Evolutionary conservation across 2,113 vertebrate species (phyloP).

Genomic region (Telmatochromis sp.): DNA sequence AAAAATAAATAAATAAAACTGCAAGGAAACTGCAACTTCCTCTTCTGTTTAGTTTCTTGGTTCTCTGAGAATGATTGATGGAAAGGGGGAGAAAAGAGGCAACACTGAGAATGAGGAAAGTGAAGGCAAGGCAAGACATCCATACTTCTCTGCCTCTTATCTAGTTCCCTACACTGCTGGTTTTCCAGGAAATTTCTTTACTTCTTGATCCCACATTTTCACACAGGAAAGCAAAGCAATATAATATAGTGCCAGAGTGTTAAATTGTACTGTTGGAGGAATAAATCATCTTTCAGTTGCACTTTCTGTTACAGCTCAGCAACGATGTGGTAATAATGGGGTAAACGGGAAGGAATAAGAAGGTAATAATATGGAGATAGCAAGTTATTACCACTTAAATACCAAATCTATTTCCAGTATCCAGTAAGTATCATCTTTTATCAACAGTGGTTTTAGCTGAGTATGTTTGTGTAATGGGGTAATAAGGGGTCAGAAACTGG

Average conservation of each 20-base stretch:
- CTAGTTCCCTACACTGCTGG: background rate
- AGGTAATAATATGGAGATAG: background rate
- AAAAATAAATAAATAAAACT: background rate
- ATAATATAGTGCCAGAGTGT: background rate
- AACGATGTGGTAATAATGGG: background rate
- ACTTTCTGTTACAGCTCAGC: background rate
- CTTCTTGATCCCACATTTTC: background rate
- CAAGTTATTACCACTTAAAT: background rate
- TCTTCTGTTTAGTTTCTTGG: slow-evolving; percentile 43
- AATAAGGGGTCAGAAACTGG: background rate
- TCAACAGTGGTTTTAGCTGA: background rate
- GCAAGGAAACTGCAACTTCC: slow-evolving; percentile 22
- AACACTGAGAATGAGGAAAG: slow-evolving; percentile 16
- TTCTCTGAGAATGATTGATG: slow-evolving; percentile 61
- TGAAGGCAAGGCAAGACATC: slow-evolving; percentile 18
- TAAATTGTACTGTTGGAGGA: background rate
- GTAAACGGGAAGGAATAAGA: background rate
- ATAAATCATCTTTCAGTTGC: background rate
- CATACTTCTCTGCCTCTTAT: background rate
- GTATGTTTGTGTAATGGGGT: background rate
- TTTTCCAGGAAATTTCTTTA: background rate
- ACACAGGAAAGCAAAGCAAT: background rate
- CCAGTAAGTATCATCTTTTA: background rate
- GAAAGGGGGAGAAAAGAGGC: slow-evolving; percentile 45
- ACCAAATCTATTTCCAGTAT: background rate